Evolutionary conservation across 2,797 vertebrate species (phyloP), one percentile per base, ranked within the genome.

Genomic region (Crossoptilon crossoptilon): DNA sequence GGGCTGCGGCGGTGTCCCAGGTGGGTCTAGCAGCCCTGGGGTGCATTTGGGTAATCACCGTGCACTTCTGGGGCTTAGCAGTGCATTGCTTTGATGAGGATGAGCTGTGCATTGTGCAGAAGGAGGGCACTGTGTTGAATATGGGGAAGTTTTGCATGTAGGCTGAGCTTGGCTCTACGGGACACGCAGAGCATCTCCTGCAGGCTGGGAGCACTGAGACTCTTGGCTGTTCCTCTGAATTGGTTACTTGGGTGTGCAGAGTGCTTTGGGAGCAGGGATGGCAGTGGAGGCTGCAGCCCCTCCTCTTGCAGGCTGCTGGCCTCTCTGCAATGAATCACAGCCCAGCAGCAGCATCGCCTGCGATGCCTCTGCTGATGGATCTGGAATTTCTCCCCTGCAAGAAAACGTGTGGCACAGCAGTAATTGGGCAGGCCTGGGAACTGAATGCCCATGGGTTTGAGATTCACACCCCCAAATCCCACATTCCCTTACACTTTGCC

Each of bases 361-460:
- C 9, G 11, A 33, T 78, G 53, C 24, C 69, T 49, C 59, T 0
- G 1, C 56, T 43, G 81, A 24, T 9, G 3, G 4, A 88, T 33
- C 44, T 14, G 91, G 82, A 23, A 24, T 69, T 59, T 66, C 49
- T 55, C n/a, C 41, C 78, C 75, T 83, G 91, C 75, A 64, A 68
- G 89, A 62, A 73, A 69, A 69, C 33, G 62, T 69, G 92, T 72
- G 94, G 78, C 77, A 67, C 71, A 9, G 95, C 86, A 29, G 9
- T 3, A 63, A 78, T 16, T 59, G 31, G 27, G 1, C 48, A 24
- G 60, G 1, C 31, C 11, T 1, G 68, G 84, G 33, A 27, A 2
- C 33, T 1, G 6, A 53, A 13, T 2, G 1, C 35, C n/a, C 9
- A 0, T 2, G 2, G 5, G 5, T 1, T 12, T 33, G 23, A 5